Conservation (phyloP, 2,797 vertebrate genomes). For the Synaphobranchus kaupii region DNA sequence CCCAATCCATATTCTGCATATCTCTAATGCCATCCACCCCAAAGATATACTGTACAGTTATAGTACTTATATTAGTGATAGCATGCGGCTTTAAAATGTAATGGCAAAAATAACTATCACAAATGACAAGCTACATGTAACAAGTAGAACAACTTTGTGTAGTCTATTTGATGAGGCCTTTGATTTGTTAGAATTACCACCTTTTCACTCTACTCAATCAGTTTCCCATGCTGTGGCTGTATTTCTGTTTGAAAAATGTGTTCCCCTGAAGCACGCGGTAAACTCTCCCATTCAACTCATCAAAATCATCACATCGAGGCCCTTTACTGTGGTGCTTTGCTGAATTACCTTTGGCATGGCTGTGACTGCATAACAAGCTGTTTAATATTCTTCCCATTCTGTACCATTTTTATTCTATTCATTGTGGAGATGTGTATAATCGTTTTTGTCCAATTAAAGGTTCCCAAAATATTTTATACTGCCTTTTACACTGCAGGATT, state of each 20-base stretch:
- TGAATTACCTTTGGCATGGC: background rate
- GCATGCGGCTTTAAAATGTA: background rate
- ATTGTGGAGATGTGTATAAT: background rate
- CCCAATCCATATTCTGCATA: background rate
- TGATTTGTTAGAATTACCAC: background rate
- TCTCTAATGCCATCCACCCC: background rate
- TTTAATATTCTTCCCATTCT: background rate
- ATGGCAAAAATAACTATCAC: background rate
- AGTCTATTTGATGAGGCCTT: background rate
- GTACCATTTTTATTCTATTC: background rate
- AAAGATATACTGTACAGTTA: background rate
- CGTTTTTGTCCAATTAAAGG: background rate
- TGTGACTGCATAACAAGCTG: background rate
- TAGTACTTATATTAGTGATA: background rate
- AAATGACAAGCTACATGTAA: background rate
- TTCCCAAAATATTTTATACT: background rate
- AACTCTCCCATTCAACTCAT: background rate
- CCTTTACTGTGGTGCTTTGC: background rate
- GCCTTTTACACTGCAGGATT: background rate
- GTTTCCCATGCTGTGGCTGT: background rate
- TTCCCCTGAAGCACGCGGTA: conserved; percentile 3
- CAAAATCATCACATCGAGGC: background rate
- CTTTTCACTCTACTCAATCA: background rate
- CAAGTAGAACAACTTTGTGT: background rate
- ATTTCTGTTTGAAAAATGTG: background rate